Base-by-base conservation (phyloP, 2,888 invertebrate species). In the Liodrosophila aerea region DNA sequence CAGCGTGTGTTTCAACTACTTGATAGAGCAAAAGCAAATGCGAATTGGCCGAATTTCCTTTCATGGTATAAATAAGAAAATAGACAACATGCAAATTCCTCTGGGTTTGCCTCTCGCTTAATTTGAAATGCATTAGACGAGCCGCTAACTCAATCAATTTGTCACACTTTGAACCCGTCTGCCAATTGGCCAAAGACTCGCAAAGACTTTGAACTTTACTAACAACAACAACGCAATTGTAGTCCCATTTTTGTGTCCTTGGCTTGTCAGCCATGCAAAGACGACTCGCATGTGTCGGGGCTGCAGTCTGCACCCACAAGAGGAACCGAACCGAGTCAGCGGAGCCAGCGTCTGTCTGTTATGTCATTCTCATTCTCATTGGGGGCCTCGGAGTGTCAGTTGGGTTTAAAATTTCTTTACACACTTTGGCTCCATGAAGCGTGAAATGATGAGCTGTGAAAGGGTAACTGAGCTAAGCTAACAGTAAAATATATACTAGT, bases 341-440 rank as follows among this genome's bases (percentile, higher is more conserved):
- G 22, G 22, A 2, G 5, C 22, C 22, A 22, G n/a, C n/a, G n/a
- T n/a, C n/a, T n/a, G 68, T 52, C 53, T 34, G 71, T 74, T 74
- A 76, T 73, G 70, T 74, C 76, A 74, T 44, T 41, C 18, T n/a
- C n/a, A n/a, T n/a, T n/a, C n/a, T n/a, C n/a, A 2, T 22, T 22
- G 22, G 22, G 22, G 43, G 30, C 18, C 12, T 9, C 37, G 30
- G 11, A 39, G 30, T 40, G 37, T 51, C 43, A 11, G 7, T 11
- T 13, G 11, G 49, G 37, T 44, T 50, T 63, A 15, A 34, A 53
- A 47, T 60, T 53, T 5, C 29, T 22, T 22, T 8, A 27, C 41
- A 13, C 7, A 46, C 9, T 45, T 44, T 51, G 53, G 46, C 44
- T 22, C 30, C 11, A 22, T 44, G 34, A 49, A 59, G 47, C 30